Percentiles rank a stretch among this genome's conserved stretches.
These are phyloP conservation scores for Apoda limacodes DNA, from an alignment of 2,888 invertebrate species.

Conservation along the genomic window DNA sequence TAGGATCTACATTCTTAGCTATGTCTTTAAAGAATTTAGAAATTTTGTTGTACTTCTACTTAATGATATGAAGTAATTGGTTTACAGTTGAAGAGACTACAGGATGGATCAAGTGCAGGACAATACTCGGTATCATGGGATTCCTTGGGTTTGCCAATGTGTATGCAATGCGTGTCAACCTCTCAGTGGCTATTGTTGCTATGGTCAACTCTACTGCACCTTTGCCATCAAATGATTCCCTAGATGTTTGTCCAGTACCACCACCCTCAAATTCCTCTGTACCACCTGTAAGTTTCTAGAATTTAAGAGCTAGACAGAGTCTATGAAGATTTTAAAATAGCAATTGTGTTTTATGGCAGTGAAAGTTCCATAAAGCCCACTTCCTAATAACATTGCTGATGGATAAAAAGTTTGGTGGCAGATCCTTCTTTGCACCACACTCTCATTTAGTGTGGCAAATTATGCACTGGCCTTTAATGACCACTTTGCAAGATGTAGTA, in stretches of 20 bases:
- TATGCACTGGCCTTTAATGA: too few relatives aligned
- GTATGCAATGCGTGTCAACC: slow-evolving; percentile 90
- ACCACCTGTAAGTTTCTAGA: slow-evolving; percentile 49
- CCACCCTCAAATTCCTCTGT: slow-evolving; percentile 48
- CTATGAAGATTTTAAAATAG: too few relatives aligned
- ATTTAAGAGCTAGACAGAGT: too few relatives aligned
- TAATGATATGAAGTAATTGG: slow-evolving; percentile 8
- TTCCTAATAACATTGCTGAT: too few relatives aligned
- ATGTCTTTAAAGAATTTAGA: neutral
- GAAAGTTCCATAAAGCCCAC: too few relatives aligned
- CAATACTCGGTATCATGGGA: slow-evolving; percentile 84
- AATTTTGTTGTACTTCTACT: neutral
- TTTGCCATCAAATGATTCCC: slow-evolving; percentile 61
- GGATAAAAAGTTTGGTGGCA: too few relatives aligned
- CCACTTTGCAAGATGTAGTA: too few relatives aligned
- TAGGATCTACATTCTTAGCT: too few relatives aligned
- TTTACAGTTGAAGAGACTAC: slow-evolving; percentile 69
- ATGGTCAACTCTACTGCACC: slow-evolving; percentile 87
- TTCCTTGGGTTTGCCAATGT: slow-evolving; percentile 91
- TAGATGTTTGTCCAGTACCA: slow-evolving; percentile 71
- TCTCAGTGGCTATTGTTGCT: slow-evolving; percentile 94
- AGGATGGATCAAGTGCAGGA: slow-evolving; percentile 78
- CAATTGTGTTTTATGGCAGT: too few relatives aligned
- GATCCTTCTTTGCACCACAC: too few relatives aligned
- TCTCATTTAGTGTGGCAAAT: too few relatives aligned